Percentiles rank a stretch among this genome's conserved stretches.
phyloP scores from a whole-genome alignment of 1,140 invertebrate species.

The Macrobrachium rosenbergii region DNA sequence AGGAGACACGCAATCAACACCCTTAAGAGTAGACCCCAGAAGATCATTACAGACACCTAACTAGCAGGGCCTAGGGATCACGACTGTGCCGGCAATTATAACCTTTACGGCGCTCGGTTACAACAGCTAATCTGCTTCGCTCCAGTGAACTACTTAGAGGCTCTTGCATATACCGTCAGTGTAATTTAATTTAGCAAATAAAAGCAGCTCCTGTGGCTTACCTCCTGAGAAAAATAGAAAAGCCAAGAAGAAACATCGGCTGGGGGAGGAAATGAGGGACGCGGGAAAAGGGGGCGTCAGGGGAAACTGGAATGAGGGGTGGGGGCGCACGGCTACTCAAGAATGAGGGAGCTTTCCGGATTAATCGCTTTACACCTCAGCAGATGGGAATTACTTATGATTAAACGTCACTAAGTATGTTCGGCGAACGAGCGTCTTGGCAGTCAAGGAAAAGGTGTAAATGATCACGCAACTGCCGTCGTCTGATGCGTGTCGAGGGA shows the following conservation, averaged over 20 bases:
- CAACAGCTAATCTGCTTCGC: no score
- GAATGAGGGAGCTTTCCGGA: background rate
- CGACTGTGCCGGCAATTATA: background rate
- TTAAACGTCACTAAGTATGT: no score
- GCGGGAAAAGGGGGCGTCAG: background rate
- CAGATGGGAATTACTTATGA: background rate
- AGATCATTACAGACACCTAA: background rate
- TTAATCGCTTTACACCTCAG: background rate
- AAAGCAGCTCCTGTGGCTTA: conserved; percentile 37
- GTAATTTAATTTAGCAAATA: conserved; percentile 43
- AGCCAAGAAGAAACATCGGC: no score
- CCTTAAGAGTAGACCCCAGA: background rate
- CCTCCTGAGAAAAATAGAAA: background rate
- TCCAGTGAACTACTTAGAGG: background rate
- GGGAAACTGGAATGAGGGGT: background rate
- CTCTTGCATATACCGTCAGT: conserved; percentile 23
- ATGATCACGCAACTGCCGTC: no score
- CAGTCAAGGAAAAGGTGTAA: no score
- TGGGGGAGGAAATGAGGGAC: background rate
- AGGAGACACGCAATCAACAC: conserved; percentile 28
- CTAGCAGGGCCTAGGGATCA: background rate
- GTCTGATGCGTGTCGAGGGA: no score
- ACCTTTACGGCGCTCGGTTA: background rate
- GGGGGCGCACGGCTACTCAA: background rate
- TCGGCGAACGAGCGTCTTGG: no score